Conservation (phyloP, 2,888 invertebrate genomes). For the Eurytoma californica region DNA sequence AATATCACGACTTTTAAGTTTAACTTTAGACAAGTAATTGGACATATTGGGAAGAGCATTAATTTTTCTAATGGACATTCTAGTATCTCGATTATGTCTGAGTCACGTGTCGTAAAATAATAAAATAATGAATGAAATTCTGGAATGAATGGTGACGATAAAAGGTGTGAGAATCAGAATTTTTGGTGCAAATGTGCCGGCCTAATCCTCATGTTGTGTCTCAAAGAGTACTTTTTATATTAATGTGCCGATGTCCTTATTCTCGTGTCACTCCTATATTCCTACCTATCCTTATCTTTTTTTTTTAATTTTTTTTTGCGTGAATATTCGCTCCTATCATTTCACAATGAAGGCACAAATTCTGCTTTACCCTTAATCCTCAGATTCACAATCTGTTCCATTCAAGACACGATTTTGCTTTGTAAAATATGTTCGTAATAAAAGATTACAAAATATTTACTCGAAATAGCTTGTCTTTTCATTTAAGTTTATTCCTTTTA, state of each 20-base stretch:
- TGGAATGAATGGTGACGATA: constrained; percentile 30
- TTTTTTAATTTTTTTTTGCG: constrained; percentile 1
- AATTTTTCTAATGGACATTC: constrained; percentile 45
- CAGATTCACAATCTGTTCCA: constrained; percentile 43
- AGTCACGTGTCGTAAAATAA: constrained; percentile 46
- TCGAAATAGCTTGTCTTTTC: constrained; percentile 49
- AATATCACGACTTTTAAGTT: constrained; percentile 31
- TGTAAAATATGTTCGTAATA: constrained; percentile 74
- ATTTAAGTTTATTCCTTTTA: neutral
- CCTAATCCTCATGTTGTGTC: constrained; percentile 73
- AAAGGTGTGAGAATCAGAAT: constrained; percentile 30
- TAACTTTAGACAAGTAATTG: constrained; percentile 39
- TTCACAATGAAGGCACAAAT: constrained; percentile 29
- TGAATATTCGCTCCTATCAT: constrained; percentile 33
- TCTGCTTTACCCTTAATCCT: constrained; percentile 44
- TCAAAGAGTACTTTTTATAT: constrained; percentile 74
- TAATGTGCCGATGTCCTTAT: constrained; percentile 70
- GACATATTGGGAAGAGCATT: constrained; percentile 41
- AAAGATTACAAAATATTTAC: constrained; percentile 63
- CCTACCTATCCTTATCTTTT: constrained; percentile 38
- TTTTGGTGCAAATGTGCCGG: constrained; percentile 65
- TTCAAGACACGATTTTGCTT: constrained; percentile 70
- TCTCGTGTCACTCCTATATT: constrained; percentile 54
- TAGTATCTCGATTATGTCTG: constrained; percentile 48
- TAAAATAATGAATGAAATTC: constrained; percentile 49